phyloP scores from a whole-genome alignment of 2,113 vertebrate genomes.

The Aphelocoma coerulescens region DNA sequence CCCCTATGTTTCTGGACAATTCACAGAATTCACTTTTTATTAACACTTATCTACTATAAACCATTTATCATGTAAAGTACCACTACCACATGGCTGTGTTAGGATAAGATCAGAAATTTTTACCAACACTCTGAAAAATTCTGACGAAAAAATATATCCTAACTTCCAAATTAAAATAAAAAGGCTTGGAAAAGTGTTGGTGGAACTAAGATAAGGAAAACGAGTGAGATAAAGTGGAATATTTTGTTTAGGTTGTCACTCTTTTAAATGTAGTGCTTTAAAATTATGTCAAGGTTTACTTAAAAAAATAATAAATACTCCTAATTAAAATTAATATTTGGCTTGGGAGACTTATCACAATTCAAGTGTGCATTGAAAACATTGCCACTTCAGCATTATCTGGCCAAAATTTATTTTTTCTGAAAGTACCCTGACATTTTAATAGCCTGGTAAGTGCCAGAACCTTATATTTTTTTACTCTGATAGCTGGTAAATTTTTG shows the following conservation, averaged over 20 bases:
- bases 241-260: background rate
- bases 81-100: background rate
- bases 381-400: background rate
- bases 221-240: background rate
- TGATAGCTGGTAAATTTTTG: background rate
- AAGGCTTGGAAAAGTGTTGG: background rate
- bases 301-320: background rate
- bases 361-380: background rate
- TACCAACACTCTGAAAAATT: background rate
- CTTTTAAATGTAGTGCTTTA: background rate
- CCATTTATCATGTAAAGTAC: background rate
- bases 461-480: background rate
- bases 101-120: background rate
- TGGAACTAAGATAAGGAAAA: background rate
- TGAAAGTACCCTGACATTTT: background rate
- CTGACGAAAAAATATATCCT: background rate
- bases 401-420: background rate
- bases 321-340: background rate
- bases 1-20: background rate
- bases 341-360: background rate
- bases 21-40: background rate
- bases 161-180: background rate
- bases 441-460: background rate
- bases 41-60: background rate
- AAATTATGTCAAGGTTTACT: background rate